Percentiles rank a stretch among this genome's conserved stretches.
Conservation (phyloP, 92 coral and sea anemone genomes). For the Muricea muricata region DNA sequence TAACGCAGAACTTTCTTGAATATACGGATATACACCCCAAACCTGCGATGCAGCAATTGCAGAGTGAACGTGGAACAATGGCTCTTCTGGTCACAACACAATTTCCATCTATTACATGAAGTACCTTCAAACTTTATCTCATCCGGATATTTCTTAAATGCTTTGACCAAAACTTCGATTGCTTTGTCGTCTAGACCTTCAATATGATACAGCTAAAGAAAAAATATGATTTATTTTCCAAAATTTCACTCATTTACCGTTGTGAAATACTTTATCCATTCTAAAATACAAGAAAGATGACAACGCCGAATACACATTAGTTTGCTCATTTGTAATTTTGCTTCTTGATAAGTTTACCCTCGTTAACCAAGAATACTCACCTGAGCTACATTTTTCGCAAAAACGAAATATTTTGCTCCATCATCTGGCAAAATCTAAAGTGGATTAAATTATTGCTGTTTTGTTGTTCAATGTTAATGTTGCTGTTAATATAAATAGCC, state of each 20-base stretch:
- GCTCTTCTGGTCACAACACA: not conserved
- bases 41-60: not conserved
- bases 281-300: too few species aligned
- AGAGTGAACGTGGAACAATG: not conserved
- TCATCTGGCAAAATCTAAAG: slow-evolving; percentile 75
- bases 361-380: slow-evolving; percentile 26
- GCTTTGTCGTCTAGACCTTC: slow-evolving; percentile 71
- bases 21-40: too few species aligned
- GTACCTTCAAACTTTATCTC: slow-evolving; percentile 68
- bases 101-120: not conserved
- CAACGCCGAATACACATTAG: too few species aligned
- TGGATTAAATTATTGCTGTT: too few species aligned
- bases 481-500: too few species aligned
- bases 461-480: too few species aligned
- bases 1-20: too few species aligned
- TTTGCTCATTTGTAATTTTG: too few species aligned
- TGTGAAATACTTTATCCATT: too few species aligned
- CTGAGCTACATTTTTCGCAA: slow-evolving; percentile 85
- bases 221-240: not conserved
- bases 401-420: slow-evolving; percentile 77
- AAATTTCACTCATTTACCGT: not conserved
- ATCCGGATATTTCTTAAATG: slow-evolving; percentile 77
- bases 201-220: slow-evolving; percentile 81
- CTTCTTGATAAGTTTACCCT: not conserved
- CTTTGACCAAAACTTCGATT: slow-evolving; percentile 65